phyloP scores from a whole-genome alignment of 2,797 vertebrate species.

The Pangasius larnaudii region DNA sequence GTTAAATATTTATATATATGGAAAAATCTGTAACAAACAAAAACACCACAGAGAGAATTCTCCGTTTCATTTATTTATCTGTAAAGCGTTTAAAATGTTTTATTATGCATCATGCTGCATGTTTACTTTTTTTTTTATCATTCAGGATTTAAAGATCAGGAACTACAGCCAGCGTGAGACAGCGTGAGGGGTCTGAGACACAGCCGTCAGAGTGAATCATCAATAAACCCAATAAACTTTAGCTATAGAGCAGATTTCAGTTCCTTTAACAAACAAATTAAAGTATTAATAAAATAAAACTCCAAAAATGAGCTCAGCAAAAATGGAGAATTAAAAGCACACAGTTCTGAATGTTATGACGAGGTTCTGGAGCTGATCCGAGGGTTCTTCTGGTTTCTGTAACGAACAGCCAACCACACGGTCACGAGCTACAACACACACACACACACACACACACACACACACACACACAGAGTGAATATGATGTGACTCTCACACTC shows the following conservation, averaged over 20 bases:
- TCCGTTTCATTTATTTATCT: background rate
- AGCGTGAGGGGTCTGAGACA: no score
- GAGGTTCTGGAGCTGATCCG: constrained; percentile 76
- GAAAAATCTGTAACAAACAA: no score
- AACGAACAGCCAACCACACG: constrained; percentile 78
- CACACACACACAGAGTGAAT: background rate
- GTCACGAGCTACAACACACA: constrained; percentile 70
- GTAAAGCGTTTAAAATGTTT: background rate
- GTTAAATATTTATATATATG: no score
- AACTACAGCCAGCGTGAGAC: no score
- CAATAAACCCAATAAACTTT: background rate
- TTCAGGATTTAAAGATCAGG: no score
- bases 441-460: constrained; percentile 21
- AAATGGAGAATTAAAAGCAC: background rate
- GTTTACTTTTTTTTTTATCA: background rate
- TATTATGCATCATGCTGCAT: background rate
- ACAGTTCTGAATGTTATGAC: constrained; percentile 59
- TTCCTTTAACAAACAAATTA: background rate
- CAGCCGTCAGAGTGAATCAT: background rate
- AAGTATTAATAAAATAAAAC: background rate
- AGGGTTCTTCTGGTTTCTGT: constrained; percentile 79
- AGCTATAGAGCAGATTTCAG: background rate
- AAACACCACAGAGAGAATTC: background rate
- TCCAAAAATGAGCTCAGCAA: background rate
- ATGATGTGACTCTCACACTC: background rate